A percentile compares a stretch with the other conserved stretches of the same genome.
These are phyloP conservation scores for Leucophenga montana DNA, from an alignment of 2,888 invertebrate genomes.

Conservation along the genomic window DNA sequence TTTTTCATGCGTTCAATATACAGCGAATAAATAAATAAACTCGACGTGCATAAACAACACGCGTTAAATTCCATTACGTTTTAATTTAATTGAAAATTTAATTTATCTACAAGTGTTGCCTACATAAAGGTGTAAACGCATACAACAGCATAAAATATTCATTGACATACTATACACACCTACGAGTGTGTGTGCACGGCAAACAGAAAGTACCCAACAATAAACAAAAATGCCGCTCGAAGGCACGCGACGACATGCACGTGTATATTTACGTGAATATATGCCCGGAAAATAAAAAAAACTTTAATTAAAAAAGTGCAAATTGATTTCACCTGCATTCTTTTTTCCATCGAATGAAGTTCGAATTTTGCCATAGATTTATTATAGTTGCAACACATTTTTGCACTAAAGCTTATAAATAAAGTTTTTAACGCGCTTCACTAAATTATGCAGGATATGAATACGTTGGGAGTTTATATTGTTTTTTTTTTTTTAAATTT, in stretches of 20 bases:
- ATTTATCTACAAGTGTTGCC: not conserved
- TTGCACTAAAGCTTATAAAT: conserved; percentile 18
- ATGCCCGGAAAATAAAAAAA: conserved; percentile 23
- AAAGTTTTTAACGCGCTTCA: conserved; percentile 3
- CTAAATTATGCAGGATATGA: conserved; percentile 2
- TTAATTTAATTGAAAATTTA: conserved; percentile 12
- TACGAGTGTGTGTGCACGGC: conserved; percentile 19
- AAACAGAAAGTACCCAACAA: conserved; percentile 49
- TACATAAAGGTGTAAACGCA: not conserved
- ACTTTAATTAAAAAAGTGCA: conserved; percentile 49
- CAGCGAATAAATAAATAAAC: not conserved
- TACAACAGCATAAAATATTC: not conserved
- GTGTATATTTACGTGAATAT: too few relatives aligned
- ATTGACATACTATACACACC: too few relatives aligned
- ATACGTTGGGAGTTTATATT: too few relatives aligned
- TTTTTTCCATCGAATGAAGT: not conserved
- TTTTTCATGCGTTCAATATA: too few relatives aligned
- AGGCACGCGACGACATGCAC: too few relatives aligned
- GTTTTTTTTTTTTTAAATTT: too few relatives aligned
- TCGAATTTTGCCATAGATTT: conserved; percentile 1
- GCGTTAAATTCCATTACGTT: not conserved
- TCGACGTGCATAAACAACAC: not conserved
- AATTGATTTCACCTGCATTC: conserved; percentile 42
- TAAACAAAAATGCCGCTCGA: conserved; percentile 47
- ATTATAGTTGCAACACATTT: not conserved